Evolutionary conservation across 2,888 invertebrate species (phyloP).

Genomic region (Drosophila demipolita): DNA sequence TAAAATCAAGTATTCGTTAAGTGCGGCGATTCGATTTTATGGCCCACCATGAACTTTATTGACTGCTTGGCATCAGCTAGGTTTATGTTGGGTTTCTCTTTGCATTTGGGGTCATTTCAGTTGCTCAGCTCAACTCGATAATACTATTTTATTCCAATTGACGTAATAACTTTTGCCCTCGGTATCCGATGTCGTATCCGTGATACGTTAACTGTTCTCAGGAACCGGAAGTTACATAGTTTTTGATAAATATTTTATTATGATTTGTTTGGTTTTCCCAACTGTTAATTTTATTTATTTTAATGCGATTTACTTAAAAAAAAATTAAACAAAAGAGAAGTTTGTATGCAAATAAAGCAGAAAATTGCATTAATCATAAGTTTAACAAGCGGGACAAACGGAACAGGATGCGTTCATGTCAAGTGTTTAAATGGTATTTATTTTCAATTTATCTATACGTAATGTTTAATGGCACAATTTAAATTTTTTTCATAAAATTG

Average conservation of each 20-base stretch:
- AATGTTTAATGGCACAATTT: not conserved
- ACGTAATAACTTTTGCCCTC: constrained; percentile 57
- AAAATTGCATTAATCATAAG: constrained; percentile 54
- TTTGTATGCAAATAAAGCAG: constrained; percentile 24
- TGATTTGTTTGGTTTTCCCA: constrained; percentile 10
- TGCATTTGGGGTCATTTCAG: constrained; percentile 13
- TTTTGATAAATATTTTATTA: constrained; percentile 13
- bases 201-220: constrained; percentile 47
- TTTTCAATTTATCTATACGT: constrained; percentile 31
- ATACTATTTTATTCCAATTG: constrained; percentile 40
- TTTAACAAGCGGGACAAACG: constrained; percentile 47
- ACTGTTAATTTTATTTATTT: constrained; percentile 61
- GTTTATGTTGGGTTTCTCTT: not conserved
- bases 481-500: not conserved
- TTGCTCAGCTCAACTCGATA: constrained; percentile 41
- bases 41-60: constrained; percentile 35
- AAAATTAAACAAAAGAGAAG: constrained; percentile 26
- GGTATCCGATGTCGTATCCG: constrained; percentile 66
- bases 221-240: constrained; percentile 54
- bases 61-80: constrained; percentile 11
- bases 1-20: constrained; percentile 72
- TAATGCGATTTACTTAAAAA: constrained; percentile 47
- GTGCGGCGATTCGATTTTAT: constrained; percentile 67
- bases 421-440: constrained; percentile 46
- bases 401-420: constrained; percentile 52